Evolutionary conservation across 2,797 vertebrate species (phyloP).

Genomic region (Paguma larvata): DNA sequence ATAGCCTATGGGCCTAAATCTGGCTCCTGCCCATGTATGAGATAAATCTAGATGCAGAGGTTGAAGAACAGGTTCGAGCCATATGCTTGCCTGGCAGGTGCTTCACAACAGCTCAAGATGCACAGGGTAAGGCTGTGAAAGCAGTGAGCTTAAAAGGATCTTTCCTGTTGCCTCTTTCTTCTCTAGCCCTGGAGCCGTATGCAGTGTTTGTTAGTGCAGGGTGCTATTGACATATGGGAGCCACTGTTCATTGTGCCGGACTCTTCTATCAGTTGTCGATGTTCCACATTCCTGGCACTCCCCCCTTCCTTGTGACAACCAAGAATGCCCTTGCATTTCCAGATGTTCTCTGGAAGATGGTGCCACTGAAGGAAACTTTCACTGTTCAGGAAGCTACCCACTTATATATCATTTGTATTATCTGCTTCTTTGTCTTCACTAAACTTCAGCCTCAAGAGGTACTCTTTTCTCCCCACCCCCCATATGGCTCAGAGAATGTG

Average conservation of each 20-base stretch:
- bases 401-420: not conserved
- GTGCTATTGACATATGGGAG: not conserved
- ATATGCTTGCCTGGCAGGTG: conserved; percentile 73
- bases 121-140: conserved; percentile 18
- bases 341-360: not conserved
- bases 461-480: not conserved
- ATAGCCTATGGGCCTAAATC: conserved; percentile 48
- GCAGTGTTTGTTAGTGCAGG: not conserved
- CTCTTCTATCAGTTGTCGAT: not conserved
- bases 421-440: conserved; percentile 31
- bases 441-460: not conserved
- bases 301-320: not conserved
- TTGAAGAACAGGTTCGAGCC: conserved; percentile 41
- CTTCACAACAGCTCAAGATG: conserved; percentile 35
- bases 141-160: conserved; percentile 18
- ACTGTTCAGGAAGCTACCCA: not conserved
- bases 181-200: not conserved
- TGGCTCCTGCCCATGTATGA: conserved; percentile 47
- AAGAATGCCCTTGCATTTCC: not conserved
- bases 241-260: not conserved
- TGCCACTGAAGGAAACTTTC: not conserved
- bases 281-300: not conserved
- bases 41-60: conserved; percentile 63
- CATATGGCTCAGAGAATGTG: not conserved
- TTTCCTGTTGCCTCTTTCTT: not conserved